Base-by-base conservation (phyloP, 2,113 vertebrate species). In the Porphyrio hochstetteri region DNA sequence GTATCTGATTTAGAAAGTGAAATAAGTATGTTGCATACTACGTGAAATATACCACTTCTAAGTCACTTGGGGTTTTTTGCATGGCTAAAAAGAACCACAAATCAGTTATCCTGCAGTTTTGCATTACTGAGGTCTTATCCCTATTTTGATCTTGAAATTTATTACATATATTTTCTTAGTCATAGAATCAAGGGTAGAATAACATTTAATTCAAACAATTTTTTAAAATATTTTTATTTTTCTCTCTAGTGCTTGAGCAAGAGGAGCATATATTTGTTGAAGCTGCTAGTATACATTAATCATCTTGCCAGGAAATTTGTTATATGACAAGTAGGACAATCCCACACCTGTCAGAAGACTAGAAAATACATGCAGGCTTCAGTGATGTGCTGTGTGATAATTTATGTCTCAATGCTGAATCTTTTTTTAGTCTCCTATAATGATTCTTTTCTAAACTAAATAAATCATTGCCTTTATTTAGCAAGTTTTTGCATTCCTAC, bases 281-380 rank as follows among this genome's bases (percentile, higher is more conserved):
- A 27, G 14, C 56, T 88, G n/a, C 63, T 86, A 44, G 16, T 71
- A n/a, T 77, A 68, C 65, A 71, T 91, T 69, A 94, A 84, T 95
- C 86, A 84, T 93, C 86, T 92, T 95, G 64, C 76, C 50, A 88
- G 82, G 61, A 92, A 79, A 61, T 72, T 57, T 75, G 35, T 82
- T 89, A 53, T 13, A 29, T 0, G 3, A 75, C 63, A 89, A 86
- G 67, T 59, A 85, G 28, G 24, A 91, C 46, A 55, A 76, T 80
- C 29, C 44, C 9, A 11, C 53, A 92, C 19, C 77, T 86, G 57
- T 95, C 65, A 85, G 79, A 90, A 91, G 52, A 52, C 42, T 24
- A 69, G 65, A 76, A 96, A 89, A 93, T 87, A 71, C 7, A 36
- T 85, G 53, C 57, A 72, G 53, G 20, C 53, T 84, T 89, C 55